Conservation (phyloP, 2,888 invertebrate genomes). For the Keiferia lycopersicella region DNA sequence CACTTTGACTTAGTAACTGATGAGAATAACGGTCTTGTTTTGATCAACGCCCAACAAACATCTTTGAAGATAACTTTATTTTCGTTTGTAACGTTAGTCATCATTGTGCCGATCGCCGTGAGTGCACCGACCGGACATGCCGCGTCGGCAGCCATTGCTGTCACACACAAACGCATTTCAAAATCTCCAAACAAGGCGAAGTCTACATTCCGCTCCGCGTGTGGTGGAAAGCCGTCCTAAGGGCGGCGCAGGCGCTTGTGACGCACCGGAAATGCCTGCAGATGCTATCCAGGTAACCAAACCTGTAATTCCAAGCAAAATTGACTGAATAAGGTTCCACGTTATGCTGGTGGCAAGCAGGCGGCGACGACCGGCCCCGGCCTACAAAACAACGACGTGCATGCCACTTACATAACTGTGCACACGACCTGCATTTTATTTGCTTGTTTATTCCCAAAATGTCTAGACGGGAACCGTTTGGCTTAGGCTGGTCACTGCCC, state of each 20-base stretch:
- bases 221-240: conserved; percentile 1
- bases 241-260: not conserved
- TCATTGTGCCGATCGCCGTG: not conserved
- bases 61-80: too few relatives aligned
- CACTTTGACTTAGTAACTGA: too few relatives aligned
- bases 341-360: not conserved
- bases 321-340: not conserved
- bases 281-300: not conserved
- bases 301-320: not conserved
- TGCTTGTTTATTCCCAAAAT: not conserved
- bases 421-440: not conserved
- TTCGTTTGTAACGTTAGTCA: too few relatives aligned
- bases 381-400: conserved; percentile 10
- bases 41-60: too few relatives aligned
- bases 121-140: not conserved
- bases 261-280: conserved; percentile 4
- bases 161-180: not conserved
- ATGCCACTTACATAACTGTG: not conserved
- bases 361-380: conserved; percentile 5
- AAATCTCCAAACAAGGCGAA: not conserved
- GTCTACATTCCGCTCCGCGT: not conserved
- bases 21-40: too few relatives aligned
- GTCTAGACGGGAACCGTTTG: not conserved
- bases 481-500: not conserved
- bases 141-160: not conserved